Conservation (phyloP, 64 coral and sea anemone species). For the Pocillopora verrucosa region DNA sequence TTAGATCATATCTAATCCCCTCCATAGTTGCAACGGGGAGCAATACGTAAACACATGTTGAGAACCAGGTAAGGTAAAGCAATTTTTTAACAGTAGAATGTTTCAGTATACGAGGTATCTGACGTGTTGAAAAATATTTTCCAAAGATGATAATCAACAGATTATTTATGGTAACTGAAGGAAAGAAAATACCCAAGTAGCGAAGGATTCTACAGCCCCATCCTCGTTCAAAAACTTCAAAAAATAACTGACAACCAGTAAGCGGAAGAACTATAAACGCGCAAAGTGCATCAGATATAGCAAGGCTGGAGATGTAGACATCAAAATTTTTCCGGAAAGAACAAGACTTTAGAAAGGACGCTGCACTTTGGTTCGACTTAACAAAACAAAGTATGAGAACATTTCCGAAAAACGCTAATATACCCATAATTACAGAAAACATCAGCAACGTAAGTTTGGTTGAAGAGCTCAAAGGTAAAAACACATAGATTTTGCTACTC, state of each 20-base stretch:
- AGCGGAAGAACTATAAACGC: not conserved
- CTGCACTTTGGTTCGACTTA: not conserved
- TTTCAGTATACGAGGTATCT: not conserved
- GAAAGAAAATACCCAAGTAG: constrained; percentile 14
- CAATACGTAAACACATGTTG: not conserved
- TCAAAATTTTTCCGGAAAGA: constrained; percentile 1
- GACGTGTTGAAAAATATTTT: constrained; percentile 5
- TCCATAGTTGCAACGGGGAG: not conserved
- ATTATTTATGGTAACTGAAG: constrained; percentile 32
- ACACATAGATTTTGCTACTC: not conserved
- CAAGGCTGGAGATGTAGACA: not conserved
- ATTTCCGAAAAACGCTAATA: not conserved
- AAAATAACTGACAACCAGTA: not conserved
- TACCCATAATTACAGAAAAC: not conserved
- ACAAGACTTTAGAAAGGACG: not conserved
- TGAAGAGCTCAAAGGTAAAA: not conserved
- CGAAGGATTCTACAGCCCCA: constrained; percentile 4
- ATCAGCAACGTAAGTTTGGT: not conserved
- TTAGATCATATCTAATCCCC: not conserved
- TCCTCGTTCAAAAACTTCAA: constrained; percentile 1
- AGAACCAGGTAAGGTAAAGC: not conserved
- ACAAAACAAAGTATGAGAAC: not conserved
- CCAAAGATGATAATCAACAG: constrained; percentile 26
- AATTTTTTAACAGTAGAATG: not conserved
- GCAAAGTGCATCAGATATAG: not conserved